Evolutionary conservation across 2,888 invertebrate genomes (phyloP), one percentile per base, ranked within the genome.

Genomic region (Heliconius sara): DNA sequence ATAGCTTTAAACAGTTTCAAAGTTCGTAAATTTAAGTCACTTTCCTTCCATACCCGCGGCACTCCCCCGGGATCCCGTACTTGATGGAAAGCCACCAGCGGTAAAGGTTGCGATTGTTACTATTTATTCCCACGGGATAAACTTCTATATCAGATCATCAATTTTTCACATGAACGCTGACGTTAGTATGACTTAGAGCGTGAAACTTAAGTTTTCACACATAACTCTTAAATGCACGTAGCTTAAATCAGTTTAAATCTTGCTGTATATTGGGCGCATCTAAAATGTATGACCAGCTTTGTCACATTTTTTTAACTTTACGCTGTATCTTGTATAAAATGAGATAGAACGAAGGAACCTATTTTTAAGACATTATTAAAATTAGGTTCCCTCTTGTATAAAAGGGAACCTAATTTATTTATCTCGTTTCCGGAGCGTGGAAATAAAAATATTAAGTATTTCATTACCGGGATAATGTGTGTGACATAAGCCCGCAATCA

Each of bases 181-280:
- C 66, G 74, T 60, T 74, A 22, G 65, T 74, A 78, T 67, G 73
- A 73, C 73, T 78, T 67, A 27, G 39, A 71, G 67, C 43, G 60
- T 73, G 60, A 78, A 78, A 78, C 73, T 78, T 78, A 67, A 57
- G 47, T 67, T 52, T 65, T 70, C 52, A 73, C 73, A 66, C 66
- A 74, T 67, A 73, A 78, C 78, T 67, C 73, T 74, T 78, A 78
- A 78, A 78, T 67, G 73, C 74, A 67, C 67, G 67, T 74, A 73
- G 73, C 67, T 78, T 73, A 78, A 73, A 74, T 78, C 78, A 78
- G 78, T 74, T 78, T 78, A 78, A 74, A 74, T 78, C 67, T 78
- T 43, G 43, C 74, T 68, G 25, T 30, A 63, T 78, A 60, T 16
- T 63, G 57, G 63, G 0, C 10, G 43, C 12, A 75, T 2, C 60